These are phyloP conservation scores for Pan troglodytes DNA, from an alignment of 2,113 vertebrate genomes.

Conservation along the genomic window DNA sequence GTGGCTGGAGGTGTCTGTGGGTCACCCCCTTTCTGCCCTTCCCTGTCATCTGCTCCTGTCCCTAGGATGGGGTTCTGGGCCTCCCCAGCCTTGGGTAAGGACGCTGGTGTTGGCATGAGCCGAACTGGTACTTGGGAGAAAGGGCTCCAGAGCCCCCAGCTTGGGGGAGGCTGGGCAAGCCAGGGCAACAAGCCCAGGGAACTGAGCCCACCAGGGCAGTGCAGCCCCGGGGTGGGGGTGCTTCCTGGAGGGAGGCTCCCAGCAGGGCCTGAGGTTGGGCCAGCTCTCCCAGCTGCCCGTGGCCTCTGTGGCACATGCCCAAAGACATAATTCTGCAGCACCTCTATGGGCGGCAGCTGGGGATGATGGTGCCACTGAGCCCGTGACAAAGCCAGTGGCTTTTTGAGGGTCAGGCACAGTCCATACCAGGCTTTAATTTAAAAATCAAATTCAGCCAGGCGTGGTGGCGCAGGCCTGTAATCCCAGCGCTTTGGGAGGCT, in stretches of 20 bases:
- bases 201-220: background rate
- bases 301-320: fast-evolving
- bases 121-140: fast-evolving
- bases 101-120: fast-evolving
- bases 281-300: too few species aligned
- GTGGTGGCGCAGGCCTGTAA: too few species aligned
- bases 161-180: fast-evolving
- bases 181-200: background rate
- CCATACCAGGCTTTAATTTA: background rate
- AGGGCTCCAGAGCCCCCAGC: background rate
- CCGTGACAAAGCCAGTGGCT: background rate
- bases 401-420: background rate
- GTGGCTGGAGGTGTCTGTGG: background rate
- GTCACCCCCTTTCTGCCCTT: background rate
- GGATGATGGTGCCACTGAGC: fast-evolving
- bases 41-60: background rate
- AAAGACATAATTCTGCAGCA: fast-evolving
- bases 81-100: background rate
- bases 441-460: background rate
- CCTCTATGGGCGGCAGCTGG: background rate
- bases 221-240: background rate
- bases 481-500: too few species aligned
- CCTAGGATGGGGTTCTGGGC: background rate
- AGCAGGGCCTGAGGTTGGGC: background rate
- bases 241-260: background rate